Evolutionary conservation across 2,113 vertebrate genomes (phyloP).

Genomic region (Cygnus buccinator): DNA sequence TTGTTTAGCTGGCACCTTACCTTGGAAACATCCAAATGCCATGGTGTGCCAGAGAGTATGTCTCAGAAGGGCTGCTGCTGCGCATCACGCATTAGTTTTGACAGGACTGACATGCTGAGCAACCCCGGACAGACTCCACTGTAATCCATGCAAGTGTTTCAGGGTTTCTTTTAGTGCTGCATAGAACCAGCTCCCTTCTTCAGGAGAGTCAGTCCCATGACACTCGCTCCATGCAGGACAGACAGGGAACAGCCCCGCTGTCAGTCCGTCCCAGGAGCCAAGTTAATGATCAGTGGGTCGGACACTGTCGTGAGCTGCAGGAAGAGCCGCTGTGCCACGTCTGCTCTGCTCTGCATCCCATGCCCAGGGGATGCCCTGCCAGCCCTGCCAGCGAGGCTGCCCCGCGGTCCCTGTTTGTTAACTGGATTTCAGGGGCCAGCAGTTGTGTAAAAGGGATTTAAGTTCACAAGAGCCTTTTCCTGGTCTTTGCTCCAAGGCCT

Average conservation of each 20-base stretch:
- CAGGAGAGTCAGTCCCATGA: rapidly evolving
- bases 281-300: too few relatives aligned
- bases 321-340: rapidly evolving
- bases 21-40: neutral
- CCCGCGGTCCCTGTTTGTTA: neutral
- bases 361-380: neutral
- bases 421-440: neutral
- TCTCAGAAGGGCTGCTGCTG: neutral
- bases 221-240: neutral
- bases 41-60: rapidly evolving
- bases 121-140: neutral
- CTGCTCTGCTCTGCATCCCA: rapidly evolving
- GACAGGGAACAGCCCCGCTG: neutral
- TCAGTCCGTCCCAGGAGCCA: neutral
- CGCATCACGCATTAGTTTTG: rapidly evolving
- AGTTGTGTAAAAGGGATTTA: neutral
- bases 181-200: neutral
- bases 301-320: rapidly evolving
- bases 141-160: rapidly evolving
- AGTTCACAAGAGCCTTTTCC: neutral
- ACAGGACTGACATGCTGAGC: neutral
- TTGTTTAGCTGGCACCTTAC: neutral
- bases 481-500: neutral
- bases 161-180: neutral
- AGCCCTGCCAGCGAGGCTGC: rapidly evolving